phyloP scores from a whole-genome alignment of 92 coral and sea anemone species.

The Micromussa lordhowensis region DNA sequence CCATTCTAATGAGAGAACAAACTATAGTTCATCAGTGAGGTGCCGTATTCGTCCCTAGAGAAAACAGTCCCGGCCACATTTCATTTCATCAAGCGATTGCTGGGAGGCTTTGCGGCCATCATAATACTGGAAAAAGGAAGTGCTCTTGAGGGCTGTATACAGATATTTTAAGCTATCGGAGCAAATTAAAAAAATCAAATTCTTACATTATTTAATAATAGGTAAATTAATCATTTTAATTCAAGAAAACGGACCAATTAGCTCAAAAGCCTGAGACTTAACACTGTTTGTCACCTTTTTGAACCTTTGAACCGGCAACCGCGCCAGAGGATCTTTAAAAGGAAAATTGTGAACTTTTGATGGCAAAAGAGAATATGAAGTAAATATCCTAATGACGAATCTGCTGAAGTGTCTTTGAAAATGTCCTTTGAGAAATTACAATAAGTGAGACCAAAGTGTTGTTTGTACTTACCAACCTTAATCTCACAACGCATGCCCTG shows the following conservation, averaged over 20 bases:
- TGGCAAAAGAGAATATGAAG: neutral
- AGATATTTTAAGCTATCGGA: too few relatives aligned
- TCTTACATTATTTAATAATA: too few relatives aligned
- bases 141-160: too few relatives aligned
- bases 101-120: too few relatives aligned
- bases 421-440: neutral
- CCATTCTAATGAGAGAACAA: constrained; percentile 58
- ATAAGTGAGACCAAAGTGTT: neutral
- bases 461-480: constrained; percentile 88
- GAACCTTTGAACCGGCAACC: neutral
- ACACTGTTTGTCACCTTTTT: neutral
- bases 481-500: constrained; percentile 60
- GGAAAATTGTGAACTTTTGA: neutral
- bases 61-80: too few relatives aligned
- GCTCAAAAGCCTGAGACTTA: too few relatives aligned
- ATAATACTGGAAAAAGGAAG: too few relatives aligned
- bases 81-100: too few relatives aligned
- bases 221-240: too few relatives aligned
- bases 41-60: too few relatives aligned
- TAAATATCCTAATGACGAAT: neutral
- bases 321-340: neutral
- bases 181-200: too few relatives aligned
- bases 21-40: neutral
- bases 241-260: too few relatives aligned
- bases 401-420: neutral